A percentile compares a stretch with the other conserved stretches of the same genome.
phyloP scores from a whole-genome alignment of 2,797 vertebrate genomes.

The Spondyliosoma cantharus region DNA sequence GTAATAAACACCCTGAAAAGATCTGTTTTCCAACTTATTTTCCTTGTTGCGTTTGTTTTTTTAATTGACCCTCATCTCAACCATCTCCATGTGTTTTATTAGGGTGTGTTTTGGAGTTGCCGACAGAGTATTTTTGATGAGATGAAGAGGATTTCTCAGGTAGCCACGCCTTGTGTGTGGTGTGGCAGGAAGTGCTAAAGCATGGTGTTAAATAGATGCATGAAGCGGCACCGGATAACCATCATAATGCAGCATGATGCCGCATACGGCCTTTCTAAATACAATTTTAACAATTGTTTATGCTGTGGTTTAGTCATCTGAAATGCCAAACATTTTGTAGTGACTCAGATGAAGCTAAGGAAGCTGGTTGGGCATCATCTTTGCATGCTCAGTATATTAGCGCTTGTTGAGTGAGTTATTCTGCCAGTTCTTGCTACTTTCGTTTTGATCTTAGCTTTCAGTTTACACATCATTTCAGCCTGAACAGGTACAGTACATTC shows the following conservation, averaged over 20 bases:
- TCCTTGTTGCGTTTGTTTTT: constrained; percentile 37
- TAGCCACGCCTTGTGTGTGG: constrained; percentile 78
- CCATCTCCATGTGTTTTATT: constrained; percentile 80
- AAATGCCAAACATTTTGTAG: too few relatives aligned
- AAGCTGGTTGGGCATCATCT: neutral
- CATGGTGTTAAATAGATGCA: constrained; percentile 69
- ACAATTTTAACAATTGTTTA: too few relatives aligned
- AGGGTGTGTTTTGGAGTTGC: constrained; percentile 98
- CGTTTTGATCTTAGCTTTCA: neutral
- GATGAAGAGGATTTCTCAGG: constrained; percentile 97
- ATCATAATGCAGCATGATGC: neutral
- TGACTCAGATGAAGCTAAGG: neutral
- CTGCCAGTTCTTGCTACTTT: constrained; percentile 11
- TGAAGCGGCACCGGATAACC: constrained; percentile 29
- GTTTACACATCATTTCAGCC: neutral
- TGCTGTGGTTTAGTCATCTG: too few relatives aligned
- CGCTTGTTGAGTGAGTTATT: constrained; percentile 11
- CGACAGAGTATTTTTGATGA: constrained; percentile 99
- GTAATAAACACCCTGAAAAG: neutral
- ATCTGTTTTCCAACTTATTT: constrained; percentile 21
- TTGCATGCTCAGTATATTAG: neutral
- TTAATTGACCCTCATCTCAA: constrained; percentile 33
- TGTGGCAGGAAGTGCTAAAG: constrained; percentile 23
- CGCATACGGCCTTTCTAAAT: neutral
- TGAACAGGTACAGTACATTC: neutral